These are phyloP conservation scores for Enteromius thamalakanensis DNA, from an alignment of 2,797 vertebrate species.

Conservation along the genomic window DNA sequence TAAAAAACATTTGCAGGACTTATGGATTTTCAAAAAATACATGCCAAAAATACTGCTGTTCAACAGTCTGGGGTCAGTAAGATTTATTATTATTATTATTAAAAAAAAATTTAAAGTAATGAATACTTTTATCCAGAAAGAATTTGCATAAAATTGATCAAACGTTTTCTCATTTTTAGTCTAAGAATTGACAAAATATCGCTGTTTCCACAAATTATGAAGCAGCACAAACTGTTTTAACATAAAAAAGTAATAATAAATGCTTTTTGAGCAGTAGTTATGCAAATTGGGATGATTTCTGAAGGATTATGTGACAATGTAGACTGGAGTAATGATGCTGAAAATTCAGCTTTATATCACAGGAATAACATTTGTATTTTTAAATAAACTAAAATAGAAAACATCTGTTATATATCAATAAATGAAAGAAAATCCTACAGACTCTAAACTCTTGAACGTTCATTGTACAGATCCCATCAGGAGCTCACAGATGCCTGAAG, in stretches of 20 bases:
- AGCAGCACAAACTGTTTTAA: background rate
- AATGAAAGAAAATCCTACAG: background rate
- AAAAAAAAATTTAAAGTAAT: background rate
- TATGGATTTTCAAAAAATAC: background rate
- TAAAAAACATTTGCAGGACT: slow-evolving; percentile 6
- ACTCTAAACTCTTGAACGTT: background rate
- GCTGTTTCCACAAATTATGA: background rate
- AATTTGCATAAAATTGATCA: background rate
- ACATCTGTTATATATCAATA: too few relatives aligned
- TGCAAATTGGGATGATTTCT: background rate
- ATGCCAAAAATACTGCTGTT: slow-evolving; percentile 1
- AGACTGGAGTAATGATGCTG: background rate
- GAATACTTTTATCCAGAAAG: background rate
- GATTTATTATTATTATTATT: too few relatives aligned
- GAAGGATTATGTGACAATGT: background rate
- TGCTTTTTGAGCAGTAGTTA: background rate
- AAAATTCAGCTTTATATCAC: background rate
- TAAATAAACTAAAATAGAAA: background rate
- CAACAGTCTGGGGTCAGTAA: background rate
- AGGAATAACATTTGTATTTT: background rate
- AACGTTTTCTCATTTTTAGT: background rate
- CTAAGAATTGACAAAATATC: background rate
- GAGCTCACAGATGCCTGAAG: slow-evolving; percentile 14
- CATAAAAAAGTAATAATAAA: background rate
- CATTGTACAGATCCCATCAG: slow-evolving; percentile 23